Conservation (phyloP, 2,797 vertebrate species). For the Mormyrus hasselquistii region DNA sequence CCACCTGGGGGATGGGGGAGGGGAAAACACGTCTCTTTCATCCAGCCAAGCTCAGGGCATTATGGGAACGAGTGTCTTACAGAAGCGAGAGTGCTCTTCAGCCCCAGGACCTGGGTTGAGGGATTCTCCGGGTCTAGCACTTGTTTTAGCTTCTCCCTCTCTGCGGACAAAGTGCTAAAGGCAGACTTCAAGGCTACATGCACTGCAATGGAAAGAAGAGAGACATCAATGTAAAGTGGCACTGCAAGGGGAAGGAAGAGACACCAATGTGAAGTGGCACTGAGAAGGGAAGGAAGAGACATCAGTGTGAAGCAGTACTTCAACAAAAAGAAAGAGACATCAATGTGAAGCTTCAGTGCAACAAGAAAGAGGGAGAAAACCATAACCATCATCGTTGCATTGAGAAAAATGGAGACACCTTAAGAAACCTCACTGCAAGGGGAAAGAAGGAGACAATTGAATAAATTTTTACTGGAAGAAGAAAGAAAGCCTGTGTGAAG, state of each 20-base stretch:
- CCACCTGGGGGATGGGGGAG: not conserved
- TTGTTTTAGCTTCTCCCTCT: slow-evolving; percentile 81
- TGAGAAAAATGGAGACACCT: not conserved
- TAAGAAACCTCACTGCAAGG: slow-evolving; percentile 36
- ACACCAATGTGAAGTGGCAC: slow-evolving; percentile 44
- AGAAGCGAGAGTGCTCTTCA: slow-evolving; percentile 76
- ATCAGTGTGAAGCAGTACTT: not conserved
- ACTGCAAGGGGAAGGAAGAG: slow-evolving; percentile 14
- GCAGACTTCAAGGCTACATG: slow-evolving; percentile 82
- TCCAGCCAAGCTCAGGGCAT: not conserved
- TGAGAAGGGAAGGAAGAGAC: slow-evolving; percentile 51
- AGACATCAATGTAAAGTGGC: not conserved
- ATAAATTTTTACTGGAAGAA: slow-evolving; percentile 46
- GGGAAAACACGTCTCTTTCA: not conserved
- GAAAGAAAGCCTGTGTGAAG: not conserved
- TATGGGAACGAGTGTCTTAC: slow-evolving; percentile 55
- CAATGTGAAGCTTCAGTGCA: slow-evolving; percentile 46
- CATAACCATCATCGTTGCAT: slow-evolving; percentile 44
- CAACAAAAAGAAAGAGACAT: slow-evolving; percentile 39
- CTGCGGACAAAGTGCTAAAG: slow-evolving; percentile 73
- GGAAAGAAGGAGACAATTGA: slow-evolving; percentile 31
- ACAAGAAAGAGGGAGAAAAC: not conserved
- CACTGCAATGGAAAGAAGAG: slow-evolving; percentile 63
- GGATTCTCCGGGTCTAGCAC: slow-evolving; percentile 77
- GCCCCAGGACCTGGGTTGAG: slow-evolving; percentile 75